Conservation (phyloP, 2,888 invertebrate genomes). For the Nasonia oneida region DNA sequence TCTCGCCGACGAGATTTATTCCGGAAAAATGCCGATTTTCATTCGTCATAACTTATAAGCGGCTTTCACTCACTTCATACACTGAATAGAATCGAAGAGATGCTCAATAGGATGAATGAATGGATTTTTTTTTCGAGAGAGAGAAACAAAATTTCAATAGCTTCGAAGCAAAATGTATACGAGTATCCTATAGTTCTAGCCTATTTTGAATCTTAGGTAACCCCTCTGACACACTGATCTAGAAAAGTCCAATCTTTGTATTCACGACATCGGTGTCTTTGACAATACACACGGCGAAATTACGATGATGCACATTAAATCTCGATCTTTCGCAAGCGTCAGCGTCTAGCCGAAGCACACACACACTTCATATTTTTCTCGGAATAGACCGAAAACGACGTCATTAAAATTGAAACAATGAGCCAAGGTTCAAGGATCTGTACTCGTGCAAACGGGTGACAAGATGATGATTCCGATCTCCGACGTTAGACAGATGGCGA, state of each 20-base stretch:
- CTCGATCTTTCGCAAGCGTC: background rate
- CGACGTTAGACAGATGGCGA: background rate
- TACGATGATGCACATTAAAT: slow-evolving; percentile 6
- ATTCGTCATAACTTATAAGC: background rate
- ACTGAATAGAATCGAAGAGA: background rate
- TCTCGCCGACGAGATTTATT: background rate
- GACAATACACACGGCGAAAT: background rate
- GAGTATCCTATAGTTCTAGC: background rate
- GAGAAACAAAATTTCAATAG: background rate
- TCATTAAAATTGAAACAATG: slow-evolving; percentile 3
- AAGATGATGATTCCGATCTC: slow-evolving; percentile 22
- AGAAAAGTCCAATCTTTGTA: background rate
- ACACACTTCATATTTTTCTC: background rate
- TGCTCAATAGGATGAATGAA: background rate
- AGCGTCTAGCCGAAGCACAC: background rate
- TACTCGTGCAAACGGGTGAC: background rate
- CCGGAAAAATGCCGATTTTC: background rate
- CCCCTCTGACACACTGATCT: background rate
- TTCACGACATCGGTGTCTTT: background rate
- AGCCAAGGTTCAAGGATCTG: background rate
- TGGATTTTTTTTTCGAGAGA: too few species aligned
- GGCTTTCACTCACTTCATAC: background rate
- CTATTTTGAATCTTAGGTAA: background rate
- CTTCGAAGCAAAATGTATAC: background rate
- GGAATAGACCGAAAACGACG: background rate